Evolutionary conservation across 2,797 vertebrate species (phyloP), one percentile per base, ranked within the genome.

Genomic region (Numenius phaeopus): DNA sequence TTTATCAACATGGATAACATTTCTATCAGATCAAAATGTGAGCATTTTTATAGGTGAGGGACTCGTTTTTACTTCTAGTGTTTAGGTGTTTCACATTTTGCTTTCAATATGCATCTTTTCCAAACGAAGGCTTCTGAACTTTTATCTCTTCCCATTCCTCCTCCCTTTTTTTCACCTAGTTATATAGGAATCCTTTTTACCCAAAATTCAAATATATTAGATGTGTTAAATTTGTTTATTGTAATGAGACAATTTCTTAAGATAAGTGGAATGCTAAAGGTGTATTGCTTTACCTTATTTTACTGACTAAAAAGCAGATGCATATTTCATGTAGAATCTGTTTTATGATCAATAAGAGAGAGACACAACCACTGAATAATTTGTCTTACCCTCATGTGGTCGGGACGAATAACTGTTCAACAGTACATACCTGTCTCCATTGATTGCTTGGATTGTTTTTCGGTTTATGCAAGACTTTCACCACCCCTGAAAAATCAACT

Each of bases 351-450:
- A 64, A 17, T 46, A 61, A 46, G 21, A 61, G 8, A 91, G 3
- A 80, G 6, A 30, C 2, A 16, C 14, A 26, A 47, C 50, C 30
- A 69, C 14, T 26, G 14, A 47, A 30, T 37, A 62, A 47, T 30
- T 64, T 57, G 2, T 40, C n/a, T 82, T 77, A 30, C 9, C 6
- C 5, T 77, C 23, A 29, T 0, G 0, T 42, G 12, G 1, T 39
- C 1, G 1, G 20, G 18, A 24, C 46, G 29, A 65, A 32, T n/a
- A 50, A 34, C 14, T 58, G 4, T 55, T 89, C 21, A 71, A 16
- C 12, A 55, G 11, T 30, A 84, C 32, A 27, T 32, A 54, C 13
- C 15, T 39, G 9, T 44, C 18, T 80, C 34, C 13, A 24, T 5
- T 54, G 24, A 49, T 37, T 71, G 37, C 32, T 87, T 75, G 40